phyloP scores from a whole-genome alignment of 2,888 invertebrate species.

The Neoascia interrupta region DNA sequence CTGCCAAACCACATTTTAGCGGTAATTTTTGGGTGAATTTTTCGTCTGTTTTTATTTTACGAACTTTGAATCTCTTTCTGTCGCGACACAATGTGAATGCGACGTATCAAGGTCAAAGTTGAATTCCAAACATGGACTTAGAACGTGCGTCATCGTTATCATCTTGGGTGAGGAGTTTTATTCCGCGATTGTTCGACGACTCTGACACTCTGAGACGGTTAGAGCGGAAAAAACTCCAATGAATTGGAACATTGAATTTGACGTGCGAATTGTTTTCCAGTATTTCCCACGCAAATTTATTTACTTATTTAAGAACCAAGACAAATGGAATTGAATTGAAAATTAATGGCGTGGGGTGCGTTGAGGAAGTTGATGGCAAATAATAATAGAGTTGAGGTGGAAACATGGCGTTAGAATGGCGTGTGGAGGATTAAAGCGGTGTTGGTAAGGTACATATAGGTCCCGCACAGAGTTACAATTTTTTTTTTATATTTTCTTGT shows the following conservation, averaged over 20 bases:
- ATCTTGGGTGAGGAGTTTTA: neutral
- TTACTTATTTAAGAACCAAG: neutral
- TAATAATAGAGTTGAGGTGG: neutral
- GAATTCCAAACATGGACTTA: neutral
- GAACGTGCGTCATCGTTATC: constrained; percentile 2
- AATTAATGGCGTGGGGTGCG: constrained; percentile 10
- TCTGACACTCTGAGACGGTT: neutral
- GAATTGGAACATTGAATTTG: neutral
- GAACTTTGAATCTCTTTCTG: neutral
- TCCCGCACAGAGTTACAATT: too few relatives aligned
- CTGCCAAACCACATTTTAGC: constrained; percentile 8
- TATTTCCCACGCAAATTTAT: constrained; percentile 20
- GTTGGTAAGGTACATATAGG: too few relatives aligned
- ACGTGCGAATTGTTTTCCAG: constrained; percentile 1
- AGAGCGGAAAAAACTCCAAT: neutral
- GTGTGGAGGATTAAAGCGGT: neutral
- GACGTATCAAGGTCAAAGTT: constrained; percentile 3
- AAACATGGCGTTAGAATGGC: neutral
- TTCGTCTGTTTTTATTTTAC: neutral
- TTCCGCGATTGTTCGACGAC: neutral
- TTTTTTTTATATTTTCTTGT: too few relatives aligned
- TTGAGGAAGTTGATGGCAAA: constrained; percentile 9
- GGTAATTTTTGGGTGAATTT: neutral
- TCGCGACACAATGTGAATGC: neutral
- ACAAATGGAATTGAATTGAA: constrained; percentile 2